Evolutionary conservation across 2,888 invertebrate genomes (phyloP).

Genomic region (Argynnis bischoffii): DNA sequence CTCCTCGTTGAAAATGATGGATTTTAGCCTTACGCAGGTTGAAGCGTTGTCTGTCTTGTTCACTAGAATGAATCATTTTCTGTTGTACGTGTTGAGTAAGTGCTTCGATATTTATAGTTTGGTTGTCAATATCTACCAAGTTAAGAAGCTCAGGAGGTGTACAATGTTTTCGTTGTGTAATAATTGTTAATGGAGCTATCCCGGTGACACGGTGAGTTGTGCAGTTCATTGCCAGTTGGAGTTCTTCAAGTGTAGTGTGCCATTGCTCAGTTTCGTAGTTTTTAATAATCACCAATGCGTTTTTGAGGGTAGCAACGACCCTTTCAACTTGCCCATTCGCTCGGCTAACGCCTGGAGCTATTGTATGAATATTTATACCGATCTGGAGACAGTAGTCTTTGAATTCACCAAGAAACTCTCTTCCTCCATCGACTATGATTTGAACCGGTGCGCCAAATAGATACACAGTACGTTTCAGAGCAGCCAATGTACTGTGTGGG

Average conservation of each 20-base stretch:
- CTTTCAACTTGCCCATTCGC: conserved; percentile 43
- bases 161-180: conserved; percentile 38
- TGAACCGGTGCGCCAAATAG: conserved; percentile 40
- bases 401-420: conserved; percentile 40
- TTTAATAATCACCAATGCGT: conserved; percentile 40
- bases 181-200: conserved; percentile 37
- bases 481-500: conserved; percentile 29
- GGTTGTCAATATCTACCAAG: conserved; percentile 17
- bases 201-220: conserved; percentile 39
- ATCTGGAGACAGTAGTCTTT: conserved; percentile 35
- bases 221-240: conserved; percentile 37
- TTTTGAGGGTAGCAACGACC: conserved; percentile 40
- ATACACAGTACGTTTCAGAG: conserved; percentile 28
- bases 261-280: conserved; percentile 39
- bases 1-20: conserved; percentile 31
- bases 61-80: conserved; percentile 31
- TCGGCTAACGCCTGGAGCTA: conserved; percentile 41
- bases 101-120: conserved; percentile 12
- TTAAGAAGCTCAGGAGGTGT: conserved; percentile 37
- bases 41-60: conserved; percentile 37
- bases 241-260: too few relatives aligned
- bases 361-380: conserved; percentile 37
- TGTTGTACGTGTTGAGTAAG: conserved; percentile 36
- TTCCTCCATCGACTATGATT: conserved; percentile 40
- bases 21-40: conserved; percentile 34